Evolutionary conservation across 2,888 invertebrate species (phyloP), one percentile per base, ranked within the genome.

Genomic region (Lingula anatina): DNA sequence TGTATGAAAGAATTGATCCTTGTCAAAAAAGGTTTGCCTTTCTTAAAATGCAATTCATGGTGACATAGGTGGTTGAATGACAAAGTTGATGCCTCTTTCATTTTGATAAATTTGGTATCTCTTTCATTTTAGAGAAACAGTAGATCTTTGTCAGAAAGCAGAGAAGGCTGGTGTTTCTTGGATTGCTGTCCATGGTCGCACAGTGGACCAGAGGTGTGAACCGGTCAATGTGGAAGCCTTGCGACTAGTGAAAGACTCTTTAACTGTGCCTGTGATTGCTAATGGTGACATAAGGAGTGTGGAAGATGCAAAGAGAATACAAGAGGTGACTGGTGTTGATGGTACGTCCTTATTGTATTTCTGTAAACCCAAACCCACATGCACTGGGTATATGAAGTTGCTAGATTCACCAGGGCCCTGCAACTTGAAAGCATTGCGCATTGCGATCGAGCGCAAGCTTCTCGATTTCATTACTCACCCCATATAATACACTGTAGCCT

Each of bases 111-210:
- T 31, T 44, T 23, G n/a, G 3, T 15, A 39, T 25, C 18, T 12
- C 40, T 36, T 21, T 26, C 49, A 46, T 53, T 51, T 12, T 56
- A 80, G 80, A 47, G 66, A 75, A 55, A 93, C 90, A 1, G 83
- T 97, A 21, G 85, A 88, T 49, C 73, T 96, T 54, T 91, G 89
- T 62, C 84, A 83, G 57, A 84, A 85, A 62, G 75, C 92, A 46
- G 91, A 96, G 73, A 83, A 84, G 55, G 86, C 90, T 70, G 94
- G 93, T n/a, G 86, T 86, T 1, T 87, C 87, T 46, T 96, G 90
- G 79, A 74, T 99, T 31, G 87, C 90, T 0, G 84, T 97, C 25
- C 97, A 99, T 80, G 95, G 90, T 1, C 83, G 97, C 49, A 95
- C 92, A n/a, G 84, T 87, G 38, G 79, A 82, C 37, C 89, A 94